Percentiles rank a stretch among this genome's conserved stretches.
These are phyloP conservation scores for Pseudomyrmex flavicornis DNA, from an alignment of 1,140 invertebrate genomes.

Conservation along the genomic window DNA sequence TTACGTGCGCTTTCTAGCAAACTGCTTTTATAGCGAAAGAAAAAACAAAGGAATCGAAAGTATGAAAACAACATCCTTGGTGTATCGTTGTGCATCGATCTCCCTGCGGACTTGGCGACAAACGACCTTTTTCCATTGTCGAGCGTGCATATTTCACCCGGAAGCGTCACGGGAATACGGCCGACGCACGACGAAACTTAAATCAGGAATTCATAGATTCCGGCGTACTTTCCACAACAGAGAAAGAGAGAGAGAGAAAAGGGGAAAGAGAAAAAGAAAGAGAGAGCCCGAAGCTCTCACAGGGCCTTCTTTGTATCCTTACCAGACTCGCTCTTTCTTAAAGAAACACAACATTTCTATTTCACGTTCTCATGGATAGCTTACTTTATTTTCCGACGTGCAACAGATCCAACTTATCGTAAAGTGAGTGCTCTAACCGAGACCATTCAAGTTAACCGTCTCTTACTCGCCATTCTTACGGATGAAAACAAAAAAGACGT, in stretches of 20 bases:
- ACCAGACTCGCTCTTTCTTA: conserved; percentile 16
- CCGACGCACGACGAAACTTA: conserved; percentile 58
- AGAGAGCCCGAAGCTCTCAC: too few species aligned
- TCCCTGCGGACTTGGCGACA: conserved; percentile 53
- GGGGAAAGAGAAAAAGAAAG: too few species aligned
- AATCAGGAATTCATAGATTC: conserved; percentile 71
- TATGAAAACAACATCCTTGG: conserved; percentile 50
- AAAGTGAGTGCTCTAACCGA: conserved; percentile 37
- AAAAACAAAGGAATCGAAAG: conserved; percentile 42
- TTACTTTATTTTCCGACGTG: conserved; percentile 46
- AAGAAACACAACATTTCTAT: conserved; percentile 59
- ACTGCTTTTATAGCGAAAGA: conserved; percentile 27
- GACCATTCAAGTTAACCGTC: conserved; percentile 23
- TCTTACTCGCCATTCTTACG: not conserved
- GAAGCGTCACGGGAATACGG: conserved; percentile 45
- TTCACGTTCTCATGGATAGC: conserved; percentile 45
- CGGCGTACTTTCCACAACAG: conserved; percentile 52
- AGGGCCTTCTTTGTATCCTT: not conserved
- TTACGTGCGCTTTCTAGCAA: conserved; percentile 19
- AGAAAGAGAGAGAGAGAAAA: too few species aligned
- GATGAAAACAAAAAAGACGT: conserved; percentile 1
- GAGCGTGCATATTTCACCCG: conserved; percentile 57
- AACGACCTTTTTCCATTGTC: conserved; percentile 60
- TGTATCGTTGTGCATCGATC: conserved; percentile 55
- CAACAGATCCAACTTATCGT: conserved; percentile 55